Evolutionary conservation across 2,888 invertebrate genomes (phyloP), one percentile per base, ranked within the genome.

Genomic region (Parnassius apollo): DNA sequence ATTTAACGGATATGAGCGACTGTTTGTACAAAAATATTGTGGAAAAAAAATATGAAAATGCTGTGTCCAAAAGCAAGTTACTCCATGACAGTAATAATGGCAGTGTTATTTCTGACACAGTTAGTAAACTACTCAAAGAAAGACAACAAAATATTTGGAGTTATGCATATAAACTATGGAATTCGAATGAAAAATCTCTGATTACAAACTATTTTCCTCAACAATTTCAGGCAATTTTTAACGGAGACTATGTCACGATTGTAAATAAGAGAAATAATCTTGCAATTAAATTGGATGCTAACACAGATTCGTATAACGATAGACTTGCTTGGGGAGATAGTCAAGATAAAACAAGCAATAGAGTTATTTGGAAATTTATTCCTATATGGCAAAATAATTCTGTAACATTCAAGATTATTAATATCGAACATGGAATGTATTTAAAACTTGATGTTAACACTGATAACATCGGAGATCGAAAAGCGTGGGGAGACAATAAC

Each of bases 131-230:
- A 42, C 65, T 81, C 3, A 63, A 65, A 13, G 64, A 67, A 18
- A 63, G 66, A 8, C 59, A 65, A 8, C 55, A 59, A 8, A 72
- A 71, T 52, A 49, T 70, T 7, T 69, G 77, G 67, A 49, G 57
- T 3, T 81, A 67, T 55, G 74, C 72, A 22, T 75, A 74, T 46
- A 73, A 75, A 57, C 67, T 81, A 2, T 80, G 77, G 75, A 66
- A 67, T 9, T 63, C 9, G 7, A 68, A 61, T 18, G 67, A 60
- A 3, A 61, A 66, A 44, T 68, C 72, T 18, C 62, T 78, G 3
- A 66, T 78, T 1, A 56, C 42, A 1, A 72, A 66, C 9, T 59
- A 68, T 60, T 79, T 81, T 25, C 81, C 80, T 10, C 12, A 42
- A 22, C 64, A 13, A 9, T 71, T 81, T 46, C 70, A 71, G 46